A percentile compares a stretch with the other conserved stretches of the same genome.
Evolutionary conservation across 2,797 vertebrate genomes (phyloP).

Genomic region (Mycteria americana): DNA sequence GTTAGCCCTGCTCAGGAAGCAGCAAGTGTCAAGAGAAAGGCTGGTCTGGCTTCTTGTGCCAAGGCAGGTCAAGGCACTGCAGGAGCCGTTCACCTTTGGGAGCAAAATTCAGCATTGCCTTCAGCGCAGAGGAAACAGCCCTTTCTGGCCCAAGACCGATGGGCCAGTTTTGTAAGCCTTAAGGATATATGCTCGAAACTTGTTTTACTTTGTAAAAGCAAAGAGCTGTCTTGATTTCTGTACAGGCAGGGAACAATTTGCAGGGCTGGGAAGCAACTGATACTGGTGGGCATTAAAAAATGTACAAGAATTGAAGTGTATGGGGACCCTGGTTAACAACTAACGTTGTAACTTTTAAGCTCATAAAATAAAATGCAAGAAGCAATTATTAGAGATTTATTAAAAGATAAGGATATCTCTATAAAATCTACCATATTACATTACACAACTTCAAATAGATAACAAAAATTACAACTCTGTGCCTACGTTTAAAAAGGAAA

Average conservation of each 20-base stretch:
- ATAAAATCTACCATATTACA: not conserved
- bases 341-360: not conserved
- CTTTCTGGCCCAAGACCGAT: not conserved
- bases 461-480: not conserved
- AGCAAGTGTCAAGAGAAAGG: not conserved
- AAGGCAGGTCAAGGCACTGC: too few relatives aligned
- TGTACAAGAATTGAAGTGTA: not conserved
- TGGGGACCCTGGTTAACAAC: not conserved
- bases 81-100: not conserved
- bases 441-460: not conserved
- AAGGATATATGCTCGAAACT: not conserved
- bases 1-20: not conserved
- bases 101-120: not conserved
- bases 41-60: not conserved
- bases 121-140: not conserved
- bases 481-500: not conserved
- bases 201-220: not conserved
- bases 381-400: not conserved
- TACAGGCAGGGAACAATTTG: not conserved
- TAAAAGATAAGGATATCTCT: not conserved
- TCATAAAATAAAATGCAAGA: not conserved
- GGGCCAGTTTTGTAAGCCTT: not conserved
- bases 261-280: not conserved
- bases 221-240: not conserved
- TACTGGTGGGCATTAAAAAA: not conserved